A percentile compares a stretch with the other conserved stretches of the same genome.
phyloP scores from a whole-genome alignment of 2,888 invertebrate species.

The Mycogona germanica region DNA sequence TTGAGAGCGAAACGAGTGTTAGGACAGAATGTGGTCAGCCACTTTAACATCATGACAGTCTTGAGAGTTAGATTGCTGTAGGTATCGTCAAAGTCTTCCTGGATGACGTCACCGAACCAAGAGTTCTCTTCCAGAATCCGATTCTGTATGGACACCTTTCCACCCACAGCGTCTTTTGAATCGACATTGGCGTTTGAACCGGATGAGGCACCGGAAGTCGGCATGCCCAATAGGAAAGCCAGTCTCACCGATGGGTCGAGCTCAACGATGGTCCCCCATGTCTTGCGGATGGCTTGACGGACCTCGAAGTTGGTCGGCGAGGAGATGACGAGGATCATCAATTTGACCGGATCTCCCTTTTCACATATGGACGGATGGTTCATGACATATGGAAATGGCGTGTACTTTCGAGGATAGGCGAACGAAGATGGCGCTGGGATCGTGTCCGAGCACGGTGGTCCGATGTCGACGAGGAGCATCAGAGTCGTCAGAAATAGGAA shows the following conservation, averaged over 20 bases:
- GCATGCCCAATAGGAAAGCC: no score
- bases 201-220: no score
- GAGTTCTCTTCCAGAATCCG: conserved; percentile 15
- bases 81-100: conserved; percentile 20
- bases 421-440: no score
- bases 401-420: no score
- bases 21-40: conserved; percentile 21
- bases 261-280: conserved; percentile 28
- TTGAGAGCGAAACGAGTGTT: conserved; percentile 16
- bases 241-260: no score
- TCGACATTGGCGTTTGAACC: no score
- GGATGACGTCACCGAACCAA: conserved; percentile 21
- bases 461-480: no score
- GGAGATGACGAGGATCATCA: conserved; percentile 10
- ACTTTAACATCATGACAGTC: conserved; percentile 21
- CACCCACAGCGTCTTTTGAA: no score
- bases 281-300: conserved; percentile 27
- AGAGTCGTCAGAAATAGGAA: no score
- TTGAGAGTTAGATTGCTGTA: conserved; percentile 21
- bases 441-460: no score
- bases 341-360: background rate
- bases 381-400: no score
- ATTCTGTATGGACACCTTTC: no score
- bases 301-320: background rate
- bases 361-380: background rate